A percentile compares a stretch with the other conserved stretches of the same genome.
Evolutionary conservation across 2,888 invertebrate species (phyloP).

Genomic region (Cephus pulcher): DNA sequence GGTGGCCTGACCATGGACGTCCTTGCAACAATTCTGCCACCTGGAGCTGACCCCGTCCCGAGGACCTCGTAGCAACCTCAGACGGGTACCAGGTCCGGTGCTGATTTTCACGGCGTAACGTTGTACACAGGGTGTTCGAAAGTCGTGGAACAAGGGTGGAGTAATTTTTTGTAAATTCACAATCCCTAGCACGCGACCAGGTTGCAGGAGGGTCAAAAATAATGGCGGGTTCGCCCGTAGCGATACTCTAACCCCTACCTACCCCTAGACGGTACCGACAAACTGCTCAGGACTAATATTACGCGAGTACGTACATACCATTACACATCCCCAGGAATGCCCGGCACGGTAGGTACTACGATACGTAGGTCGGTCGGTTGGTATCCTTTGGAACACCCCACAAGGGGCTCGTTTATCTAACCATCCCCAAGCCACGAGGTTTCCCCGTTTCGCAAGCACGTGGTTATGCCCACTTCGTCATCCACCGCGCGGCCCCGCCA

Average conservation of each 20-base stretch:
- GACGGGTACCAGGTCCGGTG: not conserved
- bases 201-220: not conserved
- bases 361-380: conserved; percentile 52
- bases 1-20: not conserved
- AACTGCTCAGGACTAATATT: conserved; percentile 54
- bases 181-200: not conserved
- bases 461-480: conserved; percentile 9
- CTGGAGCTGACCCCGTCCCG: not conserved
- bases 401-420: conserved; percentile 62
- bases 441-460: conserved; percentile 11
- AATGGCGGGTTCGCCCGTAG: not conserved
- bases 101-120: not conserved
- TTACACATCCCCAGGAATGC: conserved; percentile 53
- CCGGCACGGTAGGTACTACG: conserved; percentile 38
- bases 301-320: conserved; percentile 57
- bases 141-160: not conserved
- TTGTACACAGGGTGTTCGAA: not conserved
- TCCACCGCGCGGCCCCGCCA: conserved; percentile 19
- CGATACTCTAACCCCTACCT: not conserved
- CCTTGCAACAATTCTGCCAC: not conserved
- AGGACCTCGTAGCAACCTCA: not conserved
- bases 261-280: conserved; percentile 29
- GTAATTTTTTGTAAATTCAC: not conserved
- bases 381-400: conserved; percentile 60
- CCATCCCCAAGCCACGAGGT: conserved; percentile 40